phyloP scores from a whole-genome alignment of 1,140 invertebrate species.

The Ooceraea biroi region DNA sequence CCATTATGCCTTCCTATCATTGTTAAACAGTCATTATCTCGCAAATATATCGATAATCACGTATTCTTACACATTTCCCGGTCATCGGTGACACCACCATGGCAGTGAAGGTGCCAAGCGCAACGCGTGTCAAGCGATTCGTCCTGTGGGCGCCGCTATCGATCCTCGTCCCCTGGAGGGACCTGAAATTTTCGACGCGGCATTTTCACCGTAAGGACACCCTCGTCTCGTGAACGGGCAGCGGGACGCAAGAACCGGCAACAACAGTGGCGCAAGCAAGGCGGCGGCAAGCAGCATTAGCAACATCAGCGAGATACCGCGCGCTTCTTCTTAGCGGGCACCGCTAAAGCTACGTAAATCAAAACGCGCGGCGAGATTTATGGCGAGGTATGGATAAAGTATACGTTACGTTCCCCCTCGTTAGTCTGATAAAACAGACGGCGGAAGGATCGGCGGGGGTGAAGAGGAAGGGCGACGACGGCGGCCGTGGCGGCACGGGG shows the following conservation, averaged over 20 bases:
- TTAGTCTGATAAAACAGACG: conserved; percentile 72
- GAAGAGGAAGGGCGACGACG: too few species aligned
- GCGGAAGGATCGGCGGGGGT: conserved; percentile 2
- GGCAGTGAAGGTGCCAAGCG: too few species aligned
- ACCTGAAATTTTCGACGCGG: conserved; percentile 6
- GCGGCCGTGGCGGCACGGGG: too few species aligned
- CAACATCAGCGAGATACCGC: conserved; percentile 23
- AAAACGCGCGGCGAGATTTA: conserved; percentile 68
- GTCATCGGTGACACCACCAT: too few species aligned
- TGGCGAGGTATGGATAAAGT: conserved; percentile 72
- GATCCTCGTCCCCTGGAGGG: background rate
- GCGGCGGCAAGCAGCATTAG: too few species aligned
- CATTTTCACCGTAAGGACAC: too few species aligned
- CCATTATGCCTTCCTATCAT: too few species aligned
- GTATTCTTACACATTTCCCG: too few species aligned
- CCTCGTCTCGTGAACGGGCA: conserved; percentile 34
- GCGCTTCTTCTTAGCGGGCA: conserved; percentile 35
- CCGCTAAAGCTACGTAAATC: conserved; percentile 68
- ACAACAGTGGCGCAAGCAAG: too few species aligned
- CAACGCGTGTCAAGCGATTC: conserved; percentile 18
- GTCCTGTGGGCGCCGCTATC: conserved; percentile 35
- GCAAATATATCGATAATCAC: too few species aligned
- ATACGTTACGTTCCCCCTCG: conserved; percentile 60
- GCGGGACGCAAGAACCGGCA: background rate
- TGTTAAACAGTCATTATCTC: too few species aligned